Evolutionary conservation across 2,113 vertebrate genomes (phyloP), one percentile per base, ranked within the genome.

Genomic region (Oncorhynchus clarkii): DNA sequence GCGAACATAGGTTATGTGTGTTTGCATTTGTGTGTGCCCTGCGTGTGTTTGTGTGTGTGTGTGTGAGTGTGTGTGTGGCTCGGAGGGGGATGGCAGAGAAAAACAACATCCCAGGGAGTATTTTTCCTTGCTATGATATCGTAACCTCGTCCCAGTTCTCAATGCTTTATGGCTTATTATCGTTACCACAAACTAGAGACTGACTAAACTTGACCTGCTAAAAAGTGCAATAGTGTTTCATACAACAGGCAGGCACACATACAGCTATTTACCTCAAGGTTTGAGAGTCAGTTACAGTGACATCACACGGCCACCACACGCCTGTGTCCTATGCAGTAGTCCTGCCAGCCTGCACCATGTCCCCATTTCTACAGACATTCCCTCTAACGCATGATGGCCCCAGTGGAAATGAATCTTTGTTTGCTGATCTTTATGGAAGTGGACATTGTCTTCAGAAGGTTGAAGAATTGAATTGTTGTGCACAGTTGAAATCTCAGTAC

Each of bases 311-410:
- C 27, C 65, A 80, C 81, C 83, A 78, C 81, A 80, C 60, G 84
- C 83, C 85, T 89, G 87, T 88, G 86, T 83, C 87, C 89, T 92
- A 91, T 91, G 90, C 92, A 91, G 87, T 83, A 81, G 84, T 78
- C 51, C 51, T 54, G 51, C 51, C 51, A 18, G 51, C 84, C 72
- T 84, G 80, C 76, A 34, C 78, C 85, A 81, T 24, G 14, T 22
- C 26, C 45, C 67, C 74, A 34, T 39, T 31, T 70, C 59, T 34
- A 39, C 31, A 20, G 18, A 29, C 39, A 45, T 62, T n/a, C 59
- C 7, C 2, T 9, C 59, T n/a, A 22, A n/a, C 79, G 74, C 74
- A 78, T 76, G 13, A 18, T 5, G 70, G 70, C 4, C 51, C 51
- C 51, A 5, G 16, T 18, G 13, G 51, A 54, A 54, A 54, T 11